Base-by-base conservation (phyloP, 2,888 invertebrate genomes). In the Erebia ligea region DNA sequence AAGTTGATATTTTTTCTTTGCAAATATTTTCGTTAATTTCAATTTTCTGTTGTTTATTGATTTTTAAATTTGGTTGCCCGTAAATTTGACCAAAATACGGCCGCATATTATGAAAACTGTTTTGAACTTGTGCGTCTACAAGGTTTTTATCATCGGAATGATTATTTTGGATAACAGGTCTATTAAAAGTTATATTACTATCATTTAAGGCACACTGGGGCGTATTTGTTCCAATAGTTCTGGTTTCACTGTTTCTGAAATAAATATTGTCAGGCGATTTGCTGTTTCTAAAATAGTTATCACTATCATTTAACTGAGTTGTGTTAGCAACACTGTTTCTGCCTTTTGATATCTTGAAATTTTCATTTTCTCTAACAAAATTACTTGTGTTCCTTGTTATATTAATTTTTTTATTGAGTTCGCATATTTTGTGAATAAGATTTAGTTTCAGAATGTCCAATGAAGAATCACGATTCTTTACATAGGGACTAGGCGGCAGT, bases 351-450 rank as follows among this genome's bases (percentile, higher is more conserved):
- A 5, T 59, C 11, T 17, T 59, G 3, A 11, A 17, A 59, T 59
- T n/a, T 59, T 59, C 4, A 59, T 11, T 17, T 42, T 17, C 1
- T 10, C 17, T 17, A 19, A 3, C 17, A 17, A 17, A 9, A 42
- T n/a, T 19, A 15, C 40, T 15, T 42, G 8, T 42, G 10, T 56
- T 57, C 0, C 2, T 42, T 3, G 13, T 13, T 19, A 11, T 15
- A 57, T 42, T 66, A 17, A 59, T 11, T 66, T 64, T 62, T 19
- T 48, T 64, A 59, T 84, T 84, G 0, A 84, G 56, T 3, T 67
- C 67, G 58, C 73, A 74, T 21, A 88, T 78, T 71, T 71, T 81
- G n/a, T 70, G n/a, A 42, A 81, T 76, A 2, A 89, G 77, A 34
- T 76, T 79, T n/a, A 82, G 76, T 68, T 74, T 80, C 11, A 89